These are phyloP conservation scores for Cyprinus carpio DNA, from an alignment of 2,113 vertebrate species.

Conservation along the genomic window DNA sequence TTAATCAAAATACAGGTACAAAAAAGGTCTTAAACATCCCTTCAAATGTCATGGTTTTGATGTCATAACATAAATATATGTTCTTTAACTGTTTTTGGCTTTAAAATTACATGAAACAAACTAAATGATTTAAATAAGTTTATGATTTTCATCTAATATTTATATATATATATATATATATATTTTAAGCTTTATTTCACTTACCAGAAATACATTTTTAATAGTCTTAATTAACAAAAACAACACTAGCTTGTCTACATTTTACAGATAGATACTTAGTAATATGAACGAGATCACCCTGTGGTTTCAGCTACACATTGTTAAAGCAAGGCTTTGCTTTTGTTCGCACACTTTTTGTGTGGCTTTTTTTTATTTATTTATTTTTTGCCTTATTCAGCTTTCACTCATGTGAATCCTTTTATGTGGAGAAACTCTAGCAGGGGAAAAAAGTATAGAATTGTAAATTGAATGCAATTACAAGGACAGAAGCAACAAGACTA, in stretches of 20 bases:
- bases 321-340: neutral
- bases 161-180: too few species aligned
- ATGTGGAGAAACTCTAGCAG: neutral
- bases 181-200: too few species aligned
- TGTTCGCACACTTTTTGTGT: neutral
- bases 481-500: constrained; percentile 11
- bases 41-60: neutral
- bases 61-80: too few species aligned
- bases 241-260: neutral
- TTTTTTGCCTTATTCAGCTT: neutral
- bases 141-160: too few species aligned
- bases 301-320: neutral
- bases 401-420: neutral
- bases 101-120: too few species aligned
- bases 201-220: neutral
- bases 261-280: neutral
- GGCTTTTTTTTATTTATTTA: too few species aligned
- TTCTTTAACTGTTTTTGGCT: too few species aligned
- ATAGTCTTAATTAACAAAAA: neutral
- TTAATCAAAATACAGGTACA: neutral
- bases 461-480: constrained; percentile 31
- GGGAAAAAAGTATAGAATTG: neutral
- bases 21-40: neutral
- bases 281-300: neutral
- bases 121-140: too few species aligned